Evolutionary conservation across 2,888 invertebrate species (phyloP).

Genomic region (Tiliacea citrago): DNA sequence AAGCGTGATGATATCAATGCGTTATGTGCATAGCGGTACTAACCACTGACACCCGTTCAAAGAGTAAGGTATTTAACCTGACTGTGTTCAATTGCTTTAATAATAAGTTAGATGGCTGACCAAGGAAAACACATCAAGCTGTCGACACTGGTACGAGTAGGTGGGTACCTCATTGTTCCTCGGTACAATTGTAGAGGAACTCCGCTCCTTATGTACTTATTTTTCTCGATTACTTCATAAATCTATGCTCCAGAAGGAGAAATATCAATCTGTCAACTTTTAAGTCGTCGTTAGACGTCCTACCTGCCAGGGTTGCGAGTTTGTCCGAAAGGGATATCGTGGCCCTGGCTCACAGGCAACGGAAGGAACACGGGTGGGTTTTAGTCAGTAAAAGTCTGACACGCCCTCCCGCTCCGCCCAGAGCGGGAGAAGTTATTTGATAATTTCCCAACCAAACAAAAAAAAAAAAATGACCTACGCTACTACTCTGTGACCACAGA

Average conservation of each 20-base stretch:
- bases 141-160: neutral
- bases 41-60: neutral
- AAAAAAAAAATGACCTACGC: no score
- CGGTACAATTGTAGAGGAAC: conserved; percentile 24
- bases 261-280: neutral
- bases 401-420: no score
- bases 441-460: no score
- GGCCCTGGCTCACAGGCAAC: no score
- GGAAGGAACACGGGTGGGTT: no score
- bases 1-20: no score
- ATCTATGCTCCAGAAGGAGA: neutral
- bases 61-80: neutral
- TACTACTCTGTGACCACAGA: no score
- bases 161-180: neutral
- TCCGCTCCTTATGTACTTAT: neutral
- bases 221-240: neutral
- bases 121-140: neutral
- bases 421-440: no score
- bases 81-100: conserved; percentile 1
- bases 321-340: no score
- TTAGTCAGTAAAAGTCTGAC: no score
- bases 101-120: neutral
- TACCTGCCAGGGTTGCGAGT: no score
- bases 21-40: neutral
- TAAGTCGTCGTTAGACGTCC: no score